Evolutionary conservation across 2,888 invertebrate species (phyloP), one percentile per base, ranked within the genome.

Genomic region (Timema cristinae): DNA sequence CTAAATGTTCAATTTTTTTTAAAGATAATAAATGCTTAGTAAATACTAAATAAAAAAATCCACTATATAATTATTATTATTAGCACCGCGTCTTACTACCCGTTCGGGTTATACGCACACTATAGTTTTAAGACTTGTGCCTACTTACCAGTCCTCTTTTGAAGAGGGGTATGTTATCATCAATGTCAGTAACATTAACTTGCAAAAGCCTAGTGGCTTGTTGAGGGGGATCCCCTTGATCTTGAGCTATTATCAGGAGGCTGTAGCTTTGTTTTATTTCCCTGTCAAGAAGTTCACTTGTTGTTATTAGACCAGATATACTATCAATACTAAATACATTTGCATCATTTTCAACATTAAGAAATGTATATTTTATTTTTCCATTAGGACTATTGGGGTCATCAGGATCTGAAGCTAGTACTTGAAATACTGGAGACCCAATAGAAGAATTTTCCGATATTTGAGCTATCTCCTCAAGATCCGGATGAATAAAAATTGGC

Each of bases 131-230:
- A 32, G 32, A 66, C 52, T 16, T 16, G n/a, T 47, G 7, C 11
- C 8, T 76, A 79, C 85, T 85, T 80, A 91, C 92, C 77, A 89
- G 81, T 74, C 86, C 88, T 73, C 92, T 83, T 9, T 84, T 84
- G 77, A 94, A 93, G 73, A 87, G 85, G 0, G 93, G 93, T 75
- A 88, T 88, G 78, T 93, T 92, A 79, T 94, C 93, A 78, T 94
- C 93, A 11, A 92, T 87, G 77, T 94, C 93, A 5, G 87, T 84
- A 0, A 93, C 85, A 68, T 85, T 83, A 0, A 94, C 88, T 67
- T 87, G 87, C 0, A 93, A 84, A 0, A 92, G 87, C 69, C 91
- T 84, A 0, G 91, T 90, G 0, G 89, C 88, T 75, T 90, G 90
- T 77, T 93, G 92, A 11, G 90, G 89, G 0, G 93, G 93, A 66